Evolutionary conservation across 64 coral and sea anemone genomes (phyloP), one percentile per base, ranked within the genome.

Genomic region (Trachythela sp.): DNA sequence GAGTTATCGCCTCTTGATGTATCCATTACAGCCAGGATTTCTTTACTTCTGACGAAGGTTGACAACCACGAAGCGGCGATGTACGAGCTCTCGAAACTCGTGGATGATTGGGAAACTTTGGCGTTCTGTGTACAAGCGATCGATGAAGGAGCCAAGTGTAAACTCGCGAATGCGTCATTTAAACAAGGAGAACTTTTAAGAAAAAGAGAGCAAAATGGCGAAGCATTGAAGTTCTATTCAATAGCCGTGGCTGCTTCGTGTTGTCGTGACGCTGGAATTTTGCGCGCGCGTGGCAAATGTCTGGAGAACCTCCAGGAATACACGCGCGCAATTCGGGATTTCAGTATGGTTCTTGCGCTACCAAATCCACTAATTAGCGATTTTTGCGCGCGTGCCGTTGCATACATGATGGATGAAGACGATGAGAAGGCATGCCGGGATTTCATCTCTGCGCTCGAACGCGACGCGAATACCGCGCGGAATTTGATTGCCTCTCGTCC

Each of bases 81-180:
- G 37, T 4, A 35, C 75, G 75, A 80, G 75, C 33, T 80, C 15
- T 36, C 33, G 2, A 80, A 80, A 80, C 75, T 80, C 15, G 26
- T 30, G 20, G 75, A 80, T 14, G 75, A 80, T 22, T 80, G 75
- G 75, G 75, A 80, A 15, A 80, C 75, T 13, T 30, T 80, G 75
- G 37, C 75, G 75, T 80, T 80, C 9, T 80, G 75, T 80, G 75
- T 80, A 4, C 75, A 80, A 80, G 75, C 75, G 37, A 80, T 80
- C 13, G 75, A 80, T 30, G 31, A 35, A 15, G 75, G 37, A 39
- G 4, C 75, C 3, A 80, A 80, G 37, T 37, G 33, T 36, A 39
- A 37, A 30, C 9, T 80, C 13, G 75, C 75, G 0, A n/a, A 80
- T 15, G 30, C 13, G 0, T 80, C 75, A 20, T 80, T 80, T 2